Evolutionary conservation across 1,140 invertebrate genomes (phyloP), one percentile per base, ranked within the genome.

Genomic region (Zaprionus inermis): DNA sequence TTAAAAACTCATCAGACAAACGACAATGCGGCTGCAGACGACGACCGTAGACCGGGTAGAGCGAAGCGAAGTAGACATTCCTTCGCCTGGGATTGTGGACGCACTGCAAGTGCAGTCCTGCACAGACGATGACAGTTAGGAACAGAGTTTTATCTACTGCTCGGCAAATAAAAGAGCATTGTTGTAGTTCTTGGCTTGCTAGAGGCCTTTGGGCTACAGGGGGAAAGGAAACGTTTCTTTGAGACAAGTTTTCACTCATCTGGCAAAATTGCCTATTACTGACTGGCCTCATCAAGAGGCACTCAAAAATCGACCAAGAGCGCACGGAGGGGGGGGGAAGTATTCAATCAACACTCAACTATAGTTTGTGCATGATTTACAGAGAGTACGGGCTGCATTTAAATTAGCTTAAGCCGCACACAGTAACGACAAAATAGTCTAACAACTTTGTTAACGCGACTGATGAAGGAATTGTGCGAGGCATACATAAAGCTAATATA

Each of bases 1-100:
- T 88, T 88, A 88, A 88, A 88, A 88, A 89, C 84, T 88, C 84
- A 88, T 88, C 84, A 88, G 83, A 88, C 84, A 80, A 89, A 83
- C 84, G 84, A 89, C 84, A 86, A 82, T 88, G 82, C 65, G 72
- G 61, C 58, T 65, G 58, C 56, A 63, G 61, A 30, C 64, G n/a
- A 44, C 24, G 56, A 51, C 32, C 69, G 44, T 58, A 51, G 65
- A 52, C 65, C 65, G 46, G n/a, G 9, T 4, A 20, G 11, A 4
- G 36, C 11, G 36, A 30, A 18, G 38, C 44, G 38, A n/a, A 44
- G 14, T 9, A 16, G 38, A 16, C 54, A 46, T 49, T 57, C 38
- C 46, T 57, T 38, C 38, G 10, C 16, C 22, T 20, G 52, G 38
- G 20, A 32, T 52, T 63, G 49, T 52, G 30, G n/a, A 59, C 24